A percentile compares a stretch with the other conserved stretches of the same genome.
Conservation (phyloP, 1,140 invertebrate species). For the Drosophila erecta region DNA sequence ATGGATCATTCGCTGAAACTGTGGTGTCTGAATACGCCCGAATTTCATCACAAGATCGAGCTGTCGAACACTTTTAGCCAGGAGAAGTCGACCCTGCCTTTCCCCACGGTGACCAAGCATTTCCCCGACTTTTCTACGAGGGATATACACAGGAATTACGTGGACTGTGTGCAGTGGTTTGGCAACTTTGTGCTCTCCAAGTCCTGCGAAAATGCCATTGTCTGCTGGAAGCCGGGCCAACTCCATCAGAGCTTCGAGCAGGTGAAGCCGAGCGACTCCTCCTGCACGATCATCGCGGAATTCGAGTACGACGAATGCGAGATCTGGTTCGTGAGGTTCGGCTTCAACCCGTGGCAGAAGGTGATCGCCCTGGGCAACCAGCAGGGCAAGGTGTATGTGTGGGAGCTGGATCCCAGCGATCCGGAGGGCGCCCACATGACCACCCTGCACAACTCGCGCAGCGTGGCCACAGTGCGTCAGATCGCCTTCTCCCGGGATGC, state of each 20-base stretch:
- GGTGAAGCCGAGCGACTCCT: constrained; percentile 75
- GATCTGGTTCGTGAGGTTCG: constrained; percentile 99
- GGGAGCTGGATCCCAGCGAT: constrained; percentile 95
- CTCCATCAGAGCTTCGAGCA: constrained; percentile 70
- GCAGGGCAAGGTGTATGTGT: constrained; percentile 95
- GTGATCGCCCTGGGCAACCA: constrained; percentile 96
- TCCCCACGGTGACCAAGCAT: constrained; percentile 95
- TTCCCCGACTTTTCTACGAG: constrained; percentile 98
- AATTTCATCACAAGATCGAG: constrained; percentile 94
- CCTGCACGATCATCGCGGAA: constrained; percentile 88
- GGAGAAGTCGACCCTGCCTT: constrained; percentile 90
- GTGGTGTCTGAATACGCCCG: constrained; percentile 94
- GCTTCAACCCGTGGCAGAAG: constrained; percentile 95
- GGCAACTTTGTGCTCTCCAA: constrained; percentile 98
- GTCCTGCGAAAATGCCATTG: constrained; percentile 97
- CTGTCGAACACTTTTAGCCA: constrained; percentile 94
- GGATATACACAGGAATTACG: constrained; percentile 99
- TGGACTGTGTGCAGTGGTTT: constrained; percentile 98
- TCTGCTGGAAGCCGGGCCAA: constrained; percentile 83
- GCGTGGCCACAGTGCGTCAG: constrained; percentile 94
- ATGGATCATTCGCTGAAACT: constrained; percentile 99
- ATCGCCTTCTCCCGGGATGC: constrained; percentile 95
- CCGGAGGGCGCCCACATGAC: constrained; percentile 90
- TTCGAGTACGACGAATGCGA: constrained; percentile 98
- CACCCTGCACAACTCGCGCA: constrained; percentile 93